Evolutionary conservation across 2,797 vertebrate genomes (phyloP).

Genomic region (Chiloscyllium punctatum): DNA sequence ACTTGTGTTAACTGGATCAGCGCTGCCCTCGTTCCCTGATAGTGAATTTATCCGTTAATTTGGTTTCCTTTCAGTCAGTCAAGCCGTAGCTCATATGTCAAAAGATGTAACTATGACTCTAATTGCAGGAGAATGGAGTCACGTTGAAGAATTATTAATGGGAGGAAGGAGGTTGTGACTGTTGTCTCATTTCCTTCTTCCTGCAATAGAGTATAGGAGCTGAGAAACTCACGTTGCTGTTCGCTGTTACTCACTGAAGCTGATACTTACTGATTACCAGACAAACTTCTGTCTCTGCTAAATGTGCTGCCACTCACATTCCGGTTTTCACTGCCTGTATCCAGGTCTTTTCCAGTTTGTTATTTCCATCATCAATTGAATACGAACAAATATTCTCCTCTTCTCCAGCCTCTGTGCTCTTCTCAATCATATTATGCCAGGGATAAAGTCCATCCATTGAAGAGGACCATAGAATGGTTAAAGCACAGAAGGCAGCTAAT

Average conservation of each 20-base stretch:
- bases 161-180: constrained; percentile 7
- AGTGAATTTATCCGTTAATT: background rate
- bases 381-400: background rate
- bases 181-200: background rate
- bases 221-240: background rate
- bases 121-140: background rate
- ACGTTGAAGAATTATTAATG: background rate
- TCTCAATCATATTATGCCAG: background rate
- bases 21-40: background rate
- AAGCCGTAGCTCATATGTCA: background rate
- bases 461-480: background rate
- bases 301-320: too few species aligned
- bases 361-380: background rate
- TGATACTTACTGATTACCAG: background rate
- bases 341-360: background rate
- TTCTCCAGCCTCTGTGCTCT: background rate
- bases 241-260: background rate
- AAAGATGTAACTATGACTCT: background rate
- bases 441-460: background rate
- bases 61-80: constrained; percentile 16
- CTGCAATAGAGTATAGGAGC: background rate
- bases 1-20: background rate
- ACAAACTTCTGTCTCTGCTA: background rate
- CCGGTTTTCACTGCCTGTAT: background rate
- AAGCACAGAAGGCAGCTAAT: background rate